Evolutionary conservation across 1,140 invertebrate species (phyloP).

Genomic region (Diuraphis noxia): DNA sequence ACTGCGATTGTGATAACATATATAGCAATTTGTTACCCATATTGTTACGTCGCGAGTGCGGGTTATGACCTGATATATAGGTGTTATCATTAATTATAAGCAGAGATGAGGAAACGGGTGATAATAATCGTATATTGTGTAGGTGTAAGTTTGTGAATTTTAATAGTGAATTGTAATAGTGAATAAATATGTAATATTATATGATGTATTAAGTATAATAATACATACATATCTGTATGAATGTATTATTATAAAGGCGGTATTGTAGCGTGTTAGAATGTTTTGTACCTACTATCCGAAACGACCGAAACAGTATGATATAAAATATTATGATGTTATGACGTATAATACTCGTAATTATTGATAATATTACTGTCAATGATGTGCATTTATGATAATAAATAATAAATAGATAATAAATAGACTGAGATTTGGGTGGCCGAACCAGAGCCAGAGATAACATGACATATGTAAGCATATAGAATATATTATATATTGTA

Average conservation of each 20-base stretch:
- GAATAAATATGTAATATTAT: background rate
- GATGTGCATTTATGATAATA: constrained; percentile 20
- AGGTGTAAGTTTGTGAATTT: constrained; percentile 1
- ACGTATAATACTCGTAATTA: background rate
- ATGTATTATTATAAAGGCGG: constrained; percentile 13
- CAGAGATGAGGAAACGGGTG: background rate
- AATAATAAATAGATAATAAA: constrained; percentile 1
- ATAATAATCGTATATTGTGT: constrained; percentile 33
- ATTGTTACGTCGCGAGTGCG: background rate
- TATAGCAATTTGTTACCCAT: background rate
- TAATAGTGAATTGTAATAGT: constrained; percentile 23
- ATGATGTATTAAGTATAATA: background rate
- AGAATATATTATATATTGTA: constrained; percentile 32
- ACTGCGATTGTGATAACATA: constrained; percentile 18
- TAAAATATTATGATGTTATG: background rate
- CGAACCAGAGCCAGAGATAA: constrained; percentile 13
- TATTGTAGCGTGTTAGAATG: background rate
- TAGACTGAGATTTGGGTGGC: constrained; percentile 35
- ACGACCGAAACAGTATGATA: background rate
- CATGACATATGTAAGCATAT: constrained; percentile 22
- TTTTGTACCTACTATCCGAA: constrained; percentile 8
- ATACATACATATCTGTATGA: background rate
- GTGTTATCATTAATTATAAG: background rate
- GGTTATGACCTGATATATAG: background rate
- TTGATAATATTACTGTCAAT: constrained; percentile 15